Percentiles rank a stretch among this genome's conserved stretches.
phyloP scores from a whole-genome alignment of 2,888 invertebrate species.

The Chymomyza caudatula region DNA sequence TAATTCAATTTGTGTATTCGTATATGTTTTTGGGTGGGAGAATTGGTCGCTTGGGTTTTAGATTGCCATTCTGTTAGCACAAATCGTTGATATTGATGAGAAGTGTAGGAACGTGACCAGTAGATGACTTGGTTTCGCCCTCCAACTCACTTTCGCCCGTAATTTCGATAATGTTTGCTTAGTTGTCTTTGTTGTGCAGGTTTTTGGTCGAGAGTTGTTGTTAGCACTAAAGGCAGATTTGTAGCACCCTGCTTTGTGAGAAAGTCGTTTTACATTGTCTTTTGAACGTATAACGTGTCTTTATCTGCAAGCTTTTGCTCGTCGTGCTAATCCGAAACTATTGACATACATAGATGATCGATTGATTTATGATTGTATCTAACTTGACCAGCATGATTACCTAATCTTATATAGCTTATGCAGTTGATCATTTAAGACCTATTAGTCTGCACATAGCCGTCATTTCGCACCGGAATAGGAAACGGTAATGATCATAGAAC shows the following conservation, averaged over 20 bases:
- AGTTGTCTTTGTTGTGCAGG: conserved; percentile 11
- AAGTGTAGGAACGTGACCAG: conserved; percentile 34
- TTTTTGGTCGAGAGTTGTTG: conserved; percentile 19
- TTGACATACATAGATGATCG: background rate
- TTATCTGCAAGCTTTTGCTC: background rate
- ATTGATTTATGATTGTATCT: no score
- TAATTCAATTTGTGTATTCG: conserved; percentile 49
- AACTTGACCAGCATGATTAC: no score
- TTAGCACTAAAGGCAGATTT: conserved; percentile 6
- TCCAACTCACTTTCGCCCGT: conserved; percentile 32
- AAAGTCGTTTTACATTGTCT: background rate
- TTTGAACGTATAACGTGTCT: background rate
- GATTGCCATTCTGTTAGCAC: background rate
- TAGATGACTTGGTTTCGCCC: background rate
- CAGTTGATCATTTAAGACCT: no score
- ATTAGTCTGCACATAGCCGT: no score
- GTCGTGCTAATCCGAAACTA: background rate
- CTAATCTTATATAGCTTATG: no score
- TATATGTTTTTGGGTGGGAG: conserved; percentile 15
- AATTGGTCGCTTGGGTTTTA: background rate
- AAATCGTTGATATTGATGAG: conserved; percentile 48
- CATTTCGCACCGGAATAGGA: no score
- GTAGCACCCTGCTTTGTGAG: background rate
- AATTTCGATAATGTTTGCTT: conserved; percentile 58
- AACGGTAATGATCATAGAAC: no score